phyloP scores from a whole-genome alignment of 2,797 vertebrate genomes.

The Hipposideros larvatus region DNA sequence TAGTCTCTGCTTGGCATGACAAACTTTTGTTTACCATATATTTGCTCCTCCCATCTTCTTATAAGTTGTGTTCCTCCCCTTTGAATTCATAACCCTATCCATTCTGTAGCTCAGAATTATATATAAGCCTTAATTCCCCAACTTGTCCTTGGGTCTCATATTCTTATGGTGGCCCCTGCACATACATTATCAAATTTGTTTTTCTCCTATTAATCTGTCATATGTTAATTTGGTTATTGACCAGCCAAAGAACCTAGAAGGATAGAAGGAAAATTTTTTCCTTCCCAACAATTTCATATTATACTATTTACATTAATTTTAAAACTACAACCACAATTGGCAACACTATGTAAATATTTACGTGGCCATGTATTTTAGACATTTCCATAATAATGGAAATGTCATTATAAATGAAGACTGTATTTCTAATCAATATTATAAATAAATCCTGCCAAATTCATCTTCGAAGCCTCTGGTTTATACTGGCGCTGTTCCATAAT shows the following conservation, averaged over 20 bases:
- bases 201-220: not conserved
- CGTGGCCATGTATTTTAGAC: not conserved
- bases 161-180: not conserved
- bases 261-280: not conserved
- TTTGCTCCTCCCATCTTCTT: not conserved
- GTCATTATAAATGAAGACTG: slow-evolving; percentile 24
- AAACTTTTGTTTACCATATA: not conserved
- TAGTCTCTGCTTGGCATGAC: not conserved
- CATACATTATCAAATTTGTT: not conserved
- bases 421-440: slow-evolving; percentile 44
- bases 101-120: not conserved
- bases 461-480: slow-evolving; percentile 37
- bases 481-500: slow-evolving; percentile 47
- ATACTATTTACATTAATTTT: slow-evolving; percentile 25
- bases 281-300: not conserved
- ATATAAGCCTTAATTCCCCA: not conserved
- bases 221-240: not conserved
- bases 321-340: slow-evolving; percentile 24
- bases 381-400: slow-evolving; percentile 49
- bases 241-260: not conserved
- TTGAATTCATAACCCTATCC: not conserved
- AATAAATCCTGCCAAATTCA: slow-evolving; percentile 55
- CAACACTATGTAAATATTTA: slow-evolving; percentile 42
- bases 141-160: not conserved
- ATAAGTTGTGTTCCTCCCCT: not conserved